phyloP scores from a whole-genome alignment of 2,888 invertebrate species.

The Antitype chi region DNA sequence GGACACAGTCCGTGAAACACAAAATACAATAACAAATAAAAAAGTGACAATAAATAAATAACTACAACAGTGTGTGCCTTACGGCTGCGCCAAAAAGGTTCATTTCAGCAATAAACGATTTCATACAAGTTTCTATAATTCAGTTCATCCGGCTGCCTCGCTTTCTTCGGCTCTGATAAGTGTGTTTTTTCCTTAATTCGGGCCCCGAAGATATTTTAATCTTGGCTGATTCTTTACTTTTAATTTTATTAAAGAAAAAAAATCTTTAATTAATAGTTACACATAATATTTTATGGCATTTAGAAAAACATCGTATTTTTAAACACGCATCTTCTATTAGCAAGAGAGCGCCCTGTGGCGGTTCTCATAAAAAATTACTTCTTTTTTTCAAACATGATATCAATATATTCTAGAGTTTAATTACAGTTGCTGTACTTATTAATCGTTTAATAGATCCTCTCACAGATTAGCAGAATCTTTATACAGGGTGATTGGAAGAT shows the following conservation, averaged over 20 bases:
- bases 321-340: background rate
- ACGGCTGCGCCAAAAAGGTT: no score
- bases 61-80: no score
- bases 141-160: no score
- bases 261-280: background rate
- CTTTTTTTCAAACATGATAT: background rate
- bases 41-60: no score
- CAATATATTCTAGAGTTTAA: constrained; percentile 32
- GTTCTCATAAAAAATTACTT: constrained; percentile 5
- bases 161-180: no score
- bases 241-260: background rate
- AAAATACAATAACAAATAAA: no score
- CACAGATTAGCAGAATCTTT: background rate
- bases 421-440: constrained; percentile 19
- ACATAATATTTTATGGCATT: background rate
- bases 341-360: background rate
- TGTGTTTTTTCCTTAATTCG: background rate
- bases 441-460: constrained; percentile 5
- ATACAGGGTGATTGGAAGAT: no score
- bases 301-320: background rate
- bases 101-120: no score
- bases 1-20: no score
- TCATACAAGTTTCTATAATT: no score
- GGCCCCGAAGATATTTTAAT: background rate
- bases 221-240: background rate